Evolutionary conservation across 2,888 invertebrate species (phyloP).

Genomic region (Chrysotoxum bicinctum): DNA sequence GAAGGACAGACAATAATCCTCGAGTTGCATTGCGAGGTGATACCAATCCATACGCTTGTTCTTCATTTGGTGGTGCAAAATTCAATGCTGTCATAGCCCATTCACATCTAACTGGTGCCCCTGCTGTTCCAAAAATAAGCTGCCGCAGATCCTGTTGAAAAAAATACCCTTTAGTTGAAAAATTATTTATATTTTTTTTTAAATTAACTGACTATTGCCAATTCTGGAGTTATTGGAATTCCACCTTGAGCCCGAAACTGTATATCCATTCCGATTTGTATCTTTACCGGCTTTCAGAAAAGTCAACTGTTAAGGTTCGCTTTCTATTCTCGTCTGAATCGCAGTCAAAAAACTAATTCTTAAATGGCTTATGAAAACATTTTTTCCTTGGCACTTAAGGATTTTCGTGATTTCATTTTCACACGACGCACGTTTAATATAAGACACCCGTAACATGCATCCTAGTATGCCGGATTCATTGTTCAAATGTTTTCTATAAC

Average conservation of each 20-base stretch:
- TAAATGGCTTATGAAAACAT: constrained; percentile 11
- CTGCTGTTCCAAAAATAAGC: constrained; percentile 86
- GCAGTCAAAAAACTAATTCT: constrained; percentile 5
- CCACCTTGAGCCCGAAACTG: constrained; percentile 83
- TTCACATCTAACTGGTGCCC: constrained; percentile 87
- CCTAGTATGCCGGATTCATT: neutral
- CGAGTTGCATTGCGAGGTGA: constrained; percentile 86
- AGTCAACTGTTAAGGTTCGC: constrained; percentile 32
- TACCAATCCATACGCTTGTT: constrained; percentile 84
- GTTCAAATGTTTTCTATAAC: constrained; percentile 9
- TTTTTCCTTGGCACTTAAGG: constrained; percentile 25
- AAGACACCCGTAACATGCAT: constrained; percentile 42
- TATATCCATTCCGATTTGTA: constrained; percentile 75
- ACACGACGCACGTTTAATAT: constrained; percentile 44
- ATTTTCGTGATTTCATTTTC: constrained; percentile 61
- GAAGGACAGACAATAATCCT: constrained; percentile 85
- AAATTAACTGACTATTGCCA: constrained; percentile 84
- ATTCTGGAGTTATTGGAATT: constrained; percentile 85
- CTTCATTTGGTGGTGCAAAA: constrained; percentile 83
- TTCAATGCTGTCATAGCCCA: constrained; percentile 88
- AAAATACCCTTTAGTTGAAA: neutral
- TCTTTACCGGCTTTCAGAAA: constrained; percentile 34
- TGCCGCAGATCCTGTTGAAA: constrained; percentile 84
- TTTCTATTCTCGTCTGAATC: constrained; percentile 39
- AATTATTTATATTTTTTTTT: constrained; percentile 12